phyloP scores from a whole-genome alignment of 2,113 vertebrate species.

The Channa maculata region DNA sequence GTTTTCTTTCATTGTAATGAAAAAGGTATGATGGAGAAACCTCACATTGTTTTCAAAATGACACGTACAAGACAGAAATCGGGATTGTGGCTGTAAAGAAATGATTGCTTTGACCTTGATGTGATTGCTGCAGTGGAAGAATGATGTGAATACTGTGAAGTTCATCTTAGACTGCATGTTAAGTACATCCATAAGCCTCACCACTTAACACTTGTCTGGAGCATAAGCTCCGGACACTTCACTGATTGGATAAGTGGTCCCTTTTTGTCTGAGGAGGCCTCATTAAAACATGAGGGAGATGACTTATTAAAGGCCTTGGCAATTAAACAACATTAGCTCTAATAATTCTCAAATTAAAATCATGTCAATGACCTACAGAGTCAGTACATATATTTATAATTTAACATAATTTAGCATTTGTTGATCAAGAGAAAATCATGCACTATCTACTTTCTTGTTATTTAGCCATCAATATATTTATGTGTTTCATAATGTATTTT shows the following conservation, averaged over 20 bases:
- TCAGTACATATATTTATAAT: background rate
- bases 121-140: slow-evolving; percentile 3
- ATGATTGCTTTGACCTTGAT: background rate
- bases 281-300: slow-evolving; percentile 38
- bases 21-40: background rate
- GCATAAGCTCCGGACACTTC: slow-evolving; percentile 24
- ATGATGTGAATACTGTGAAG: background rate
- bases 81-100: background rate
- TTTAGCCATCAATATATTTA: background rate
- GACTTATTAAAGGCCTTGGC: slow-evolving; percentile 8
- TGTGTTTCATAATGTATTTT: background rate
- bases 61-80: background rate
- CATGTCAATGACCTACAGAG: background rate
- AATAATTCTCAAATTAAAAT: slow-evolving; percentile 9
- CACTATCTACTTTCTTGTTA: background rate
- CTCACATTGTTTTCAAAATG: background rate
- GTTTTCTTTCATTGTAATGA: background rate
- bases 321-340: slow-evolving; percentile 7
- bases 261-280: slow-evolving; percentile 43
- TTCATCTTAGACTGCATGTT: background rate
- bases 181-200: background rate
- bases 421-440: background rate
- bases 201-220: slow-evolving; percentile 10
- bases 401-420: background rate
- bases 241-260: slow-evolving; percentile 62